phyloP scores from a whole-genome alignment of 1,140 invertebrate species.

The Colletes latitarsis region DNA sequence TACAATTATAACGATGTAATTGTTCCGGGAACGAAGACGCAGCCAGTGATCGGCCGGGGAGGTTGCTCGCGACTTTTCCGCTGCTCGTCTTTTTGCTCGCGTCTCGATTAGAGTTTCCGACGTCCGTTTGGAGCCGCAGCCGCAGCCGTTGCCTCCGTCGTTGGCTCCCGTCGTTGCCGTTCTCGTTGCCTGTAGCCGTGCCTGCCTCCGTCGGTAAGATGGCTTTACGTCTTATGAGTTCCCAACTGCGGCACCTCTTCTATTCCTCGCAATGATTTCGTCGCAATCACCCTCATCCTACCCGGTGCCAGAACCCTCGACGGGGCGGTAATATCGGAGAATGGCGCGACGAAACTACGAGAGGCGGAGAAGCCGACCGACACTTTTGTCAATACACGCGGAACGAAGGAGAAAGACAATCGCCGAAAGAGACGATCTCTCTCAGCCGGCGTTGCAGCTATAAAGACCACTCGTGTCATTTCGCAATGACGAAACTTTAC shows the following conservation, averaged over 20 bases:
- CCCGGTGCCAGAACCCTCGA: conserved; percentile 58
- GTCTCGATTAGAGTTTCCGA: conserved; percentile 49
- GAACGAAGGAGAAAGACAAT: conserved; percentile 50
- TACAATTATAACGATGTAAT: conserved; percentile 36
- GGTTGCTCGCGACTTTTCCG: neutral
- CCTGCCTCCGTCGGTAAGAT: conserved; percentile 59
- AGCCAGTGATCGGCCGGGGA: neutral
- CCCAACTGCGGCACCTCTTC: conserved; percentile 78
- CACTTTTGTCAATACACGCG: conserved; percentile 80
- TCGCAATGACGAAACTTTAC: conserved; percentile 82
- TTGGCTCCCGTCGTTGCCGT: neutral
- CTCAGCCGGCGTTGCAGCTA: conserved; percentile 74
- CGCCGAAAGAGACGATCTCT: conserved; percentile 57
- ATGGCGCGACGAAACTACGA: conserved; percentile 75
- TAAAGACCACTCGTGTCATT: conserved; percentile 82
- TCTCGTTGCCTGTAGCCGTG: neutral
- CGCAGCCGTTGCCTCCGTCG: conserved; percentile 7
- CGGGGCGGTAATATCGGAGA: conserved; percentile 79
- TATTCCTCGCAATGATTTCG: conserved; percentile 80
- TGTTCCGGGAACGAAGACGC: conserved; percentile 17
- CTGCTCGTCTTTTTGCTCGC: conserved; percentile 15
- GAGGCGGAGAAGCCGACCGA: conserved; percentile 72
- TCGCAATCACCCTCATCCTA: conserved; percentile 75
- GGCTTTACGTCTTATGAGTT: conserved; percentile 79
- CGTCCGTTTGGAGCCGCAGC: conserved; percentile 51